Conservation (phyloP, 1,140 invertebrate species). For the Chrysopa pallens region DNA sequence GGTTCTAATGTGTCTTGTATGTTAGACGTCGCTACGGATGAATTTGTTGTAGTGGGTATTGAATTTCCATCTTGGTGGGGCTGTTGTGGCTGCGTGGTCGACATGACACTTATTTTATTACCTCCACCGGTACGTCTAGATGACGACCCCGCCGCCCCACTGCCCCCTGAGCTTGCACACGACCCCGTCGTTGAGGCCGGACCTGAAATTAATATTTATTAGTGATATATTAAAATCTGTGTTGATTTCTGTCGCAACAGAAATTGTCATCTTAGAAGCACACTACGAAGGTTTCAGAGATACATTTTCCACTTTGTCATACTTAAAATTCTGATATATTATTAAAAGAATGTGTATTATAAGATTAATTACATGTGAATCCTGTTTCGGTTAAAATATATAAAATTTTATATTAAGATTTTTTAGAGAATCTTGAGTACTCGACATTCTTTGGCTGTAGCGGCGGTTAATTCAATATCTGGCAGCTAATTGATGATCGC, state of each 20-base stretch:
- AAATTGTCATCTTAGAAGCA: not conserved
- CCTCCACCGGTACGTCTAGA: constrained; percentile 13
- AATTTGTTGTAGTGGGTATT: constrained; percentile 10
- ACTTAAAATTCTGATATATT: no score
- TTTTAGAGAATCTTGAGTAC: no score
- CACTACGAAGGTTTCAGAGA: no score
- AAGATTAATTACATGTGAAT: no score
- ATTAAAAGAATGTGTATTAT: no score
- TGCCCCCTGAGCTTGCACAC: constrained; percentile 43
- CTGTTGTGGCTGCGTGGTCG: constrained; percentile 8
- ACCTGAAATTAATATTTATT: constrained; percentile 9
- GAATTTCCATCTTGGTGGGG: constrained; percentile 4
- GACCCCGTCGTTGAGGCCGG: constrained; percentile 44
- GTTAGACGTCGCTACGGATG: constrained; percentile 6
- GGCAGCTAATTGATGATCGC: no score
- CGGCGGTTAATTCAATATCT: no score
- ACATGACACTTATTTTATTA: constrained; percentile 16
- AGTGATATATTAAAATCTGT: not conserved
- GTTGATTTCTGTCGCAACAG: not conserved
- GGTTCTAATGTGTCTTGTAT: constrained; percentile 18
- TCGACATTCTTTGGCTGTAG: no score
- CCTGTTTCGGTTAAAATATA: no score
- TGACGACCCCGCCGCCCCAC: constrained; percentile 16
- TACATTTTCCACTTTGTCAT: no score
- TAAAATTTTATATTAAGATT: no score